phyloP scores from a whole-genome alignment of 1,140 invertebrate species.

The Leptoteleia sp. region DNA sequence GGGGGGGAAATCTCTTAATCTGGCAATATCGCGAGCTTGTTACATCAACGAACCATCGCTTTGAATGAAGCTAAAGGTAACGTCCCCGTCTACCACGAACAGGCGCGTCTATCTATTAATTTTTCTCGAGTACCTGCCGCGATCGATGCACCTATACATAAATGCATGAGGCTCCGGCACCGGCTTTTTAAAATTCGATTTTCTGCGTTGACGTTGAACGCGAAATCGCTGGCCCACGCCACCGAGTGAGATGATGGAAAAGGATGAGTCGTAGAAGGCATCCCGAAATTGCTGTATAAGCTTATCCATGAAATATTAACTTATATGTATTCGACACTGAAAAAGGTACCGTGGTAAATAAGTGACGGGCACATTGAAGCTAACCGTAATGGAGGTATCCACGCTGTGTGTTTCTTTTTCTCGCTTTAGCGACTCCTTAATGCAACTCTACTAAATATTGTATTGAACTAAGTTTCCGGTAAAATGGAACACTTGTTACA shows the following conservation, averaged over 20 bases:
- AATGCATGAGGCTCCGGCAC: slow-evolving; percentile 57
- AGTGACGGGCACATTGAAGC: slow-evolving; percentile 28
- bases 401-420: background rate
- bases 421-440: slow-evolving; percentile 1
- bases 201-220: slow-evolving; percentile 61
- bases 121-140: slow-evolving; percentile 64
- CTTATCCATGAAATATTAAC: slow-evolving; percentile 61
- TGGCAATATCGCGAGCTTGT: slow-evolving; percentile 28
- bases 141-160: slow-evolving; percentile 67
- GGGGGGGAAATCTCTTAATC: slow-evolving; percentile 18
- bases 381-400: slow-evolving; percentile 3
- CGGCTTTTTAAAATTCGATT: slow-evolving; percentile 67
- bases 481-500: slow-evolving; percentile 13
- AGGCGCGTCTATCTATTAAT: slow-evolving; percentile 65
- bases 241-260: slow-evolving; percentile 19
- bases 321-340: slow-evolving; percentile 50
- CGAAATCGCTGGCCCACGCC: slow-evolving; percentile 32
- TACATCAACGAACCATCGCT: slow-evolving; percentile 13
- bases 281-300: slow-evolving; percentile 54
- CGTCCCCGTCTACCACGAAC: slow-evolving; percentile 25
- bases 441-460: slow-evolving; percentile 9
- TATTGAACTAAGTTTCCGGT: background rate
- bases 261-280: slow-evolving; percentile 34
- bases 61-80: slow-evolving; percentile 13
- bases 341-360: slow-evolving; percentile 42